A percentile compares a stretch with the other conserved stretches of the same genome.
These are phyloP conservation scores for Elachura formosa DNA, from an alignment of 2,113 vertebrate species.

Conservation along the genomic window DNA sequence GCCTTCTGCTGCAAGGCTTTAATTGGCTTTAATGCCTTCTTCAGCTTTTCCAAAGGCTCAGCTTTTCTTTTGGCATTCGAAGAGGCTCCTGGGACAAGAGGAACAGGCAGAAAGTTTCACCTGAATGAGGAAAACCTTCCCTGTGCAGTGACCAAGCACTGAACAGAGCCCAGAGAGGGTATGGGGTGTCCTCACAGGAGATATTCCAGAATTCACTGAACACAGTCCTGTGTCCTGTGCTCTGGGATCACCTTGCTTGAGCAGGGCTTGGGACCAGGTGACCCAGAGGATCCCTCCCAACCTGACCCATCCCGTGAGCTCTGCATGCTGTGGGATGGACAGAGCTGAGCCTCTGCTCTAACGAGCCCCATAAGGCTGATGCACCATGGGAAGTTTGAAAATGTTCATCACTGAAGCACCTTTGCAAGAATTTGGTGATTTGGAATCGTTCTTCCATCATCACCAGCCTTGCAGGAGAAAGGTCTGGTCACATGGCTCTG, in stretches of 20 bases:
- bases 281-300: background rate
- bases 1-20: background rate
- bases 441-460: background rate
- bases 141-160: background rate
- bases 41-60: background rate
- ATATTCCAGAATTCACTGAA: background rate
- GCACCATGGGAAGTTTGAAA: accelerated
- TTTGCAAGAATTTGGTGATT: background rate
- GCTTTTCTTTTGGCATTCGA: accelerated
- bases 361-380: accelerated
- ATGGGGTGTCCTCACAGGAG: background rate
- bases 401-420: background rate
- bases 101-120: background rate
- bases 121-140: background rate
- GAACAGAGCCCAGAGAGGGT: background rate
- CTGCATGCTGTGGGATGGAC: accelerated
- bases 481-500: background rate
- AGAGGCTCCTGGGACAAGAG: background rate
- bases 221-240: background rate
- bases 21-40: background rate
- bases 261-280: background rate
- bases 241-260: background rate
- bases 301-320: no score
- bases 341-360: background rate
- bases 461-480: background rate